Percentiles rank a stretch among this genome's conserved stretches.
Conservation (phyloP, 2,888 invertebrate genomes). For the Oegoconia quadripuncta region DNA sequence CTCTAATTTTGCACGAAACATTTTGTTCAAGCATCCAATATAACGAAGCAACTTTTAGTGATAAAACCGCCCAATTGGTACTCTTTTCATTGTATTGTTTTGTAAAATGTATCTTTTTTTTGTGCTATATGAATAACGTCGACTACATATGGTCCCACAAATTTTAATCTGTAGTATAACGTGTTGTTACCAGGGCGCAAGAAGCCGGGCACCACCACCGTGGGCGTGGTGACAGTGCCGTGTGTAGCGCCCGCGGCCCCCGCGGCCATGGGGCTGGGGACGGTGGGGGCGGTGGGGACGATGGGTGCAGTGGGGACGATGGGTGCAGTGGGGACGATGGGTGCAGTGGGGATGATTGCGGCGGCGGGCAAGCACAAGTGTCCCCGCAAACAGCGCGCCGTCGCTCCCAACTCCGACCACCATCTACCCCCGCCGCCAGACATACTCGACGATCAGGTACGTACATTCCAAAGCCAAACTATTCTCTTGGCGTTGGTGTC, state of each 20-base stretch:
- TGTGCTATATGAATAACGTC: too few relatives aligned
- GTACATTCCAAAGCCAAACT: constrained; percentile 22
- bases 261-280: constrained; percentile 5
- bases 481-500: too few relatives aligned
- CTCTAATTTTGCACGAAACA: too few relatives aligned
- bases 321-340: constrained; percentile 18
- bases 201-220: constrained; percentile 22
- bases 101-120: too few relatives aligned
- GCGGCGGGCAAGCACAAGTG: constrained; percentile 57
- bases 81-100: too few relatives aligned
- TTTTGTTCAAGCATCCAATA: too few relatives aligned
- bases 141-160: too few relatives aligned
- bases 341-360: constrained; percentile 20
- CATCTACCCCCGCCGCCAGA: constrained; percentile 73
- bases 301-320: constrained; percentile 20
- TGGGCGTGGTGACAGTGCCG: constrained; percentile 33
- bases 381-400: constrained; percentile 63
- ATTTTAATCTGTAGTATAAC: too few relatives aligned
- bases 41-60: too few relatives aligned
- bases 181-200: constrained; percentile 25
- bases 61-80: too few relatives aligned
- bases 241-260: constrained; percentile 26
- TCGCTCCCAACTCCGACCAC: constrained; percentile 65
- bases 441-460: constrained; percentile 61
- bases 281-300: constrained; percentile 16